Conservation (phyloP, 2,113 vertebrate genomes). For the Scophthalmus maximus region DNA sequence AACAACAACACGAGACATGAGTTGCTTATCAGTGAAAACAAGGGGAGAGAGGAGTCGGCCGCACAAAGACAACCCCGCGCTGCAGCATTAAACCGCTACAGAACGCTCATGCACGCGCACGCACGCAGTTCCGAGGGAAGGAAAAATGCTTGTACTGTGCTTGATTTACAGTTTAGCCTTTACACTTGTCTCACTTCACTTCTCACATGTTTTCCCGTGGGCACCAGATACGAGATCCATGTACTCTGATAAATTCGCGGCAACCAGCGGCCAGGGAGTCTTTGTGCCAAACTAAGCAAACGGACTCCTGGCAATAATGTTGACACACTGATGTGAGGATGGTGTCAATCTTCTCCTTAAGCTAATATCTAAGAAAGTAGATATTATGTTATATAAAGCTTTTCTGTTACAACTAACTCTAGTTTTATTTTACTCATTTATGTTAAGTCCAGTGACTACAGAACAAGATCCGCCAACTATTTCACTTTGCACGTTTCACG, state of each 20-base stretch:
- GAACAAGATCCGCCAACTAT: no score
- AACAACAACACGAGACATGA: conserved; percentile 59
- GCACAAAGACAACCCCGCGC: conserved; percentile 5
- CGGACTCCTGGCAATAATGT: background rate
- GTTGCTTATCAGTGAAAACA: conserved; percentile 43
- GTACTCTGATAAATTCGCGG: background rate
- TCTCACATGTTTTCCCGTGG: background rate
- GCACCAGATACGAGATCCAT: background rate
- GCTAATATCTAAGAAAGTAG: no score
- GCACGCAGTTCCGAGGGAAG: background rate
- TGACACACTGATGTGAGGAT: background rate
- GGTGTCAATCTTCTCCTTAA: no score
- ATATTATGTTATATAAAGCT: no score
- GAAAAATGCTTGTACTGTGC: background rate
- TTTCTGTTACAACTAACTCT: no score
- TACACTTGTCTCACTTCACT: background rate
- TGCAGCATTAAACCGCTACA: background rate
- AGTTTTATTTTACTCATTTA: no score
- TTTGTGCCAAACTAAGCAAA: background rate
- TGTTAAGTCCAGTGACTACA: no score
- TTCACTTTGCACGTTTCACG: no score
- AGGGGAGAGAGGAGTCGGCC: conserved; percentile 17
- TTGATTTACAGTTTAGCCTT: background rate
- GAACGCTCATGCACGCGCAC: background rate
- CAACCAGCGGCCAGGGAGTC: background rate